Evolutionary conservation across 2,113 vertebrate genomes (phyloP).

Genomic region (Myodes glareolus): DNA sequence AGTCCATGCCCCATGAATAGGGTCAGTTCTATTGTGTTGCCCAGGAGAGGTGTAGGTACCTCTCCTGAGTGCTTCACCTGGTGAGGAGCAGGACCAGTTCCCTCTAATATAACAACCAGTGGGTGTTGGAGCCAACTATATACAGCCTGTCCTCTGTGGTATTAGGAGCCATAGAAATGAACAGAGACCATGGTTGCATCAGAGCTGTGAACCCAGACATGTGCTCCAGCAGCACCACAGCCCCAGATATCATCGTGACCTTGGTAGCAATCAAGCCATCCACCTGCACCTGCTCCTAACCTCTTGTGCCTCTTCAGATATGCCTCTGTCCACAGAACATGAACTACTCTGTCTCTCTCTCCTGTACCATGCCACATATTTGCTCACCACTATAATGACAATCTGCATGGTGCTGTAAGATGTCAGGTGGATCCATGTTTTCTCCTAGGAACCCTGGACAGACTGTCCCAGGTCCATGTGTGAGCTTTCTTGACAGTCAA

Average conservation of each 20-base stretch:
- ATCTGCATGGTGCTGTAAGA: neutral
- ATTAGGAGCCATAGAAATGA: neutral
- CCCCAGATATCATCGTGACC: neutral
- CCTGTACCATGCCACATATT: neutral
- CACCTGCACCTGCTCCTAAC: neutral
- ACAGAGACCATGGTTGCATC: neutral
- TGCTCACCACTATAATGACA: neutral
- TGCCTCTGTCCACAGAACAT: neutral
- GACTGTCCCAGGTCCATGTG: neutral
- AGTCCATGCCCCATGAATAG: neutral
- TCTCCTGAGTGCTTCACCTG: neutral
- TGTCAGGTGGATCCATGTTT: neutral
- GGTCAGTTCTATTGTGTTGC: neutral
- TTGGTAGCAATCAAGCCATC: neutral
- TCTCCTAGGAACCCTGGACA: neutral
- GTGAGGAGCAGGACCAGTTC: neutral
- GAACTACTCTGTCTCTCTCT: neutral
- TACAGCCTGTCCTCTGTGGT: neutral
- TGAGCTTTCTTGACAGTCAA: neutral
- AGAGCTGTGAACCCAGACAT: neutral
- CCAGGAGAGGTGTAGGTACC: neutral
- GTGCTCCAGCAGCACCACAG: neutral
- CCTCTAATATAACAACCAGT: neutral
- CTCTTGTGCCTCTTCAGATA: neutral
- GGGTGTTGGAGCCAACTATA: neutral